Percentiles rank a stretch among this genome's conserved stretches.
Conservation (phyloP, 2,888 invertebrate species). For the Tolmerus cingulatus region DNA sequence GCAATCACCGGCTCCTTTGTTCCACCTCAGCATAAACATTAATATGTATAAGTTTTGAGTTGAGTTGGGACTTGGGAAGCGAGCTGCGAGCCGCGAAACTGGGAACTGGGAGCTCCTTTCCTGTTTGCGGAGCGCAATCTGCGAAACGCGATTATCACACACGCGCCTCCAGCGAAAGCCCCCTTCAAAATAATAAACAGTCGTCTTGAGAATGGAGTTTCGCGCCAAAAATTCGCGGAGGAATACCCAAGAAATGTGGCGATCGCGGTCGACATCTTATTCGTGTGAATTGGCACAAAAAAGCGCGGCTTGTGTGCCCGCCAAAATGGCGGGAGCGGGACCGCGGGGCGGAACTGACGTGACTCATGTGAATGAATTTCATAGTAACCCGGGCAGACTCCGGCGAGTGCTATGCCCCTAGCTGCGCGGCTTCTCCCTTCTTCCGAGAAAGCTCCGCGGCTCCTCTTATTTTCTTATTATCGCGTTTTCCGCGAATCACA, state of each 20-base stretch:
- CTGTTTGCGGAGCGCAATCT: not conserved
- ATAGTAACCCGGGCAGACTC: not conserved
- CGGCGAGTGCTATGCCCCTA: not conserved
- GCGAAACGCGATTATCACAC: not conserved
- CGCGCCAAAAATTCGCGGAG: conserved; percentile 21
- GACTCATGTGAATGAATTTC: conserved; percentile 16
- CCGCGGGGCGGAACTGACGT: not conserved
- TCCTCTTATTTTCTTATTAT: not conserved
- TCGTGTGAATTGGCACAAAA: not conserved
- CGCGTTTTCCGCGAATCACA: not conserved
- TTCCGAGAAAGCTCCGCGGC: not conserved
- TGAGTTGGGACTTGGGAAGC: not conserved
- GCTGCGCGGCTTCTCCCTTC: not conserved
- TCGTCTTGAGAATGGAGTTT: not conserved
- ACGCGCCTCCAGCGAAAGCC: conserved; percentile 8
- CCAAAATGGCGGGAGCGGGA: not conserved
- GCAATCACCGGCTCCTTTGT: not conserved
- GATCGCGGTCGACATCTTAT: not conserved
- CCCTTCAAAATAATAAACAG: not conserved
- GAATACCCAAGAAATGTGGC: not conserved
- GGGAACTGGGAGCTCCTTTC: not conserved
- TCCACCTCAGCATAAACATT: not conserved
- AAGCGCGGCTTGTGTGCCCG: not conserved
- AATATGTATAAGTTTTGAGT: not conserved
- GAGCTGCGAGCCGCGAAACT: no score